Base-by-base conservation (phyloP, 2,888 invertebrate species). In the Coecobrya sp. region DNA sequence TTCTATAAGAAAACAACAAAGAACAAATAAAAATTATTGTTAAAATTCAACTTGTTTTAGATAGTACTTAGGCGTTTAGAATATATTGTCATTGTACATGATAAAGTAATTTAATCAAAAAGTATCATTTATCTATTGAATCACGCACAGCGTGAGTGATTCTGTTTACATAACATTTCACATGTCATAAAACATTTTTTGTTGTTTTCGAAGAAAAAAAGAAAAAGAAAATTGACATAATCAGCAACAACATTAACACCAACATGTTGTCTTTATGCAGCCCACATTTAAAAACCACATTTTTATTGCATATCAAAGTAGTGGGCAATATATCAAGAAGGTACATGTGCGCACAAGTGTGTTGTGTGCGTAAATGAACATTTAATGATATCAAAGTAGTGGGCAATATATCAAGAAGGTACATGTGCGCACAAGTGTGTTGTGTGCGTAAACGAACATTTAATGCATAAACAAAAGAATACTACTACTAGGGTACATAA, bases 141-240 rank as follows among this genome's bases (percentile, higher is more conserved):
- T 36, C 36, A 36, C 7, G 36, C 36, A 36, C 16, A 19, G 59
- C 59, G 22, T 59, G 22, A 59, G 16, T 16, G 19, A 19, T 59
- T 85, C 30, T 68, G 85, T 68, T 85, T 82, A 82, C 82, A 82
- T 82, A 25, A 25, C 10, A 25, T 36, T 36, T n/a, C 30, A 11
- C 65, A 65, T 70, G 70, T 65, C 65, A 27, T 65, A 65, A 65
- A 65, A 25, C 65, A 70, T 36, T 36, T 27, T 19, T 68, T 68
- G 27, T 62, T 62, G 22, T 62, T 62, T 62, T 27, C 27, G 4
- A 7, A 65, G 65, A 65, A 65, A 25, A 13, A 65, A 22, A 8
- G 11, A 2, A 4, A 65, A 19, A 59, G 2, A 52, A 36, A 16
- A 11, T 52, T 52, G 52, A 52, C 52, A 52, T 11, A 5, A 8